Evolutionary conservation across 2,888 invertebrate species (phyloP).

Genomic region (Mycogona germanica): DNA sequence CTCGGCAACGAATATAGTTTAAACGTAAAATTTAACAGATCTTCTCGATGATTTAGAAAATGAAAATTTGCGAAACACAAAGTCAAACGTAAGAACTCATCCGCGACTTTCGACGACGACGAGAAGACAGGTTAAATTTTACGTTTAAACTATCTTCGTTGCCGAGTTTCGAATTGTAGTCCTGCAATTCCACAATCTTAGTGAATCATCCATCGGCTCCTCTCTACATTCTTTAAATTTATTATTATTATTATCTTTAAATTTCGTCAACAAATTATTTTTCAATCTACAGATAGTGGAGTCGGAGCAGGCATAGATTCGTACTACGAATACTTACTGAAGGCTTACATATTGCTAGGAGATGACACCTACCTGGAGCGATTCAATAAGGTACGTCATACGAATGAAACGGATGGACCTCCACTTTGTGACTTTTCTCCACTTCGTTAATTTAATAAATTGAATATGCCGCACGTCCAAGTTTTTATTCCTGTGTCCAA

Average conservation of each 20-base stretch:
- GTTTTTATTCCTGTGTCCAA: background rate
- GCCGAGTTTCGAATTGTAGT: no score
- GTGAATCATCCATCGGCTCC: no score
- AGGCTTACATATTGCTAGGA: constrained; percentile 83
- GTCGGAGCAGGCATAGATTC: constrained; percentile 99
- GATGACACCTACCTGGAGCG: constrained; percentile 88
- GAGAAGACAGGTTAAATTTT: no score
- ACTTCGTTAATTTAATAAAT: background rate
- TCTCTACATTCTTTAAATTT: background rate
- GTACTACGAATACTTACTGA: constrained; percentile 96
- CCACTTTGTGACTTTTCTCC: background rate
- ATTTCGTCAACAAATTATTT: constrained; percentile 3
- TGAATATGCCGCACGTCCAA: background rate
- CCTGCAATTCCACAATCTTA: background rate
- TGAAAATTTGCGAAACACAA: no score
- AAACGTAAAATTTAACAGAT: no score
- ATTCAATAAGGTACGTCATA: constrained; percentile 55
- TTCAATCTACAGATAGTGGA: constrained; percentile 77
- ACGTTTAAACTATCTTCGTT: no score
- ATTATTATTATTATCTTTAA: background rate
- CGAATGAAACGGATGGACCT: background rate
- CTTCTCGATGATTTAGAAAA: no score
- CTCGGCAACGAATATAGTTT: no score
- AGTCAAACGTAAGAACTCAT: no score
- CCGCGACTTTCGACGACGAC: no score